Base-by-base conservation (phyloP, 2,888 invertebrate species). In the Gymnoscelis rufifasciata region DNA sequence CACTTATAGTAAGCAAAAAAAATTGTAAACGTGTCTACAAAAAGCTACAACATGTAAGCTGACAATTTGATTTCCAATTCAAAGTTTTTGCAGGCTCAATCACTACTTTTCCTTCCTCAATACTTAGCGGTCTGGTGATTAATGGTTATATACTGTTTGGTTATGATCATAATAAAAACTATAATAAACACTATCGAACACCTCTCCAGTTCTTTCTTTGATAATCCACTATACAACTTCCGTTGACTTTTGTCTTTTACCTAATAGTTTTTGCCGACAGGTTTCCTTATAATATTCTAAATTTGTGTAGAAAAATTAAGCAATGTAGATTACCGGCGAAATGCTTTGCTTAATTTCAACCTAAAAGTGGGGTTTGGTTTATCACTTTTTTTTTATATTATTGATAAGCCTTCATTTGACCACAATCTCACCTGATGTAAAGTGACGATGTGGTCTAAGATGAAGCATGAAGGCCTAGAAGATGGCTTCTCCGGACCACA, bases 131-230 rank as follows among this genome's bases (percentile, higher is more conserved):
- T 30, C 30, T 30, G 43, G 65, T 73, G 74, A 76, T 74, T 73
- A 72, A 75, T 74, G 66, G 64, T 59, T 64, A 60, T 62, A 68
- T 67, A 67, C 70, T 68, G 68, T 57, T 50, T 43, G 40, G 50
- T 47, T 44, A 56, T 58, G 52, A 58, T 49, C 54, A 49, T 56
- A 52, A 52, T n/a, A 50, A 53, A 57, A 52, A 40, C 48, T 47
- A 42, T 62, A 70, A 66, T 60, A 64, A 65, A 59, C 54, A 62
- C 47, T 54, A 54, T 51, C 48, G 51, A 52, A 58, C 50, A 52
- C 48, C 31, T 55, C 30, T 52, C 27, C 31, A n/a, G 47, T 47
- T 55, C 33, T 27, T 15, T 47, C 52, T 65, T 60, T 62, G 59
- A 63, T 54, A 56, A 48, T 55, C 52, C 56, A 56, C 60, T 60